Base-by-base conservation (phyloP, 2,888 invertebrate species). In the Drosophila percnosoma region DNA sequence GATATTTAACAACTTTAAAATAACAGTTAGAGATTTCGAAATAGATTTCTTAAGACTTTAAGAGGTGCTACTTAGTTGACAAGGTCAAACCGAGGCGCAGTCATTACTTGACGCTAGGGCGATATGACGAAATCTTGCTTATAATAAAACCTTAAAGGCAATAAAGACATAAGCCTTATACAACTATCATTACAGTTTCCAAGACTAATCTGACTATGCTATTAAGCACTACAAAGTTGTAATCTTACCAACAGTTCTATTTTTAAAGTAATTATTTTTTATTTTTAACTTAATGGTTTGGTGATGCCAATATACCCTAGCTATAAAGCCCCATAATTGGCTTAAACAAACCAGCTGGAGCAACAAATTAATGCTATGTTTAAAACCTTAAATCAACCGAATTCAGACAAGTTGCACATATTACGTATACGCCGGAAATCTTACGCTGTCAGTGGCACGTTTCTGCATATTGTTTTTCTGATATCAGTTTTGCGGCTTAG, bases 371-470 rank as follows among this genome's bases (percentile, higher is more conserved):
- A 5, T 58, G 38, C 34, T 15, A 29, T 31, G 24, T 58, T 62
- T 42, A 10, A 36, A 55, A n/a, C 36, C 27, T 21, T 34, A 15
- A 40, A 24, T 61, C 58, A 58, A 49, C 53, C 48, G 48, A 42
- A 51, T 55, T 68, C 53, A 68, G 64, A 67, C 52, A 67, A 55
- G 58, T 69, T 38, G 51, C 49, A 55, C 24, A 53, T 24, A 82
- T 83, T 68, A 73, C 68, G 78, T 75, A 80, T 82, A 85, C 85
- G 80, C 68, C 64, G 45, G 72, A 61, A 82, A 75, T 27, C 71
- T 63, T 77, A 38, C 33, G 24, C 31, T 15, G 40, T 49, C 40
- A 54, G 27, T 15, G 49, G 68, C 80, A 75, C 83, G 78, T 84
- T 75, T 68, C 21, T n/a, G 13, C 58, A 68, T 75, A 78, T 73